Base-by-base conservation (phyloP, 2,113 vertebrate species). In the Thymallus thymallus region DNA sequence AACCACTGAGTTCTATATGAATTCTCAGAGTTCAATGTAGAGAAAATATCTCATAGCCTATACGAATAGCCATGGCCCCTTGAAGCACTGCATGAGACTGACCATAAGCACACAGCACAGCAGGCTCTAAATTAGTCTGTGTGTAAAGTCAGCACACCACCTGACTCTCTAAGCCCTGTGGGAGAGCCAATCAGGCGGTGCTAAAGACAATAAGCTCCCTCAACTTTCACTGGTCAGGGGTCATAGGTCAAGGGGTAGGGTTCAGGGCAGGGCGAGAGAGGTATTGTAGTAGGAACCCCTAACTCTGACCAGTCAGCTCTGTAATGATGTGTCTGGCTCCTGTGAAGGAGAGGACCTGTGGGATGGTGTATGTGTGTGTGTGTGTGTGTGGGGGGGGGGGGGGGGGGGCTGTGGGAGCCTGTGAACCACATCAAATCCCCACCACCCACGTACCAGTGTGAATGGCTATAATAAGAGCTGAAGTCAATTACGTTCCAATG, bases 321-420 rank as follows among this genome's bases (percentile, higher is more conserved):
- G 56, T 1, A 60, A 22, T 60, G 1, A 22, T 22, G n/a, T 46
- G 13, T 64, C 32, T 64, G 58, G 35, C 58, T 64, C 14, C n/a
- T 22, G 35, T 16, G 14, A n/a, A 18, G 23, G 32, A 13, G 13
- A 12, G 32, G 12, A 20, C 18, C 22, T 6, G 12, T 45, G 30
- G 35, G 56, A 62, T 32, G 6, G 22, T 72, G 60, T 46, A 23
- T 24, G 58, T 72, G 69, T 58, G 48, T 55, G 46, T n/a, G 20
- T 41, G 32, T 1, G 32, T 68, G 35, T 22, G 35, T 23, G 5
- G 23, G 20, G 24, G 58, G 24, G 20, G 16, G 35, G 10, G 35
- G 9, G 2, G 10, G 3, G 35, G 35, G 2, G 14, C 16, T 18
- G 14, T 51, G 48, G 14, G 5, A 51, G 48, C 48, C 48, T 14